These are phyloP conservation scores for Telenomus remus DNA, from an alignment of 1,140 invertebrate species.

Conservation along the genomic window DNA sequence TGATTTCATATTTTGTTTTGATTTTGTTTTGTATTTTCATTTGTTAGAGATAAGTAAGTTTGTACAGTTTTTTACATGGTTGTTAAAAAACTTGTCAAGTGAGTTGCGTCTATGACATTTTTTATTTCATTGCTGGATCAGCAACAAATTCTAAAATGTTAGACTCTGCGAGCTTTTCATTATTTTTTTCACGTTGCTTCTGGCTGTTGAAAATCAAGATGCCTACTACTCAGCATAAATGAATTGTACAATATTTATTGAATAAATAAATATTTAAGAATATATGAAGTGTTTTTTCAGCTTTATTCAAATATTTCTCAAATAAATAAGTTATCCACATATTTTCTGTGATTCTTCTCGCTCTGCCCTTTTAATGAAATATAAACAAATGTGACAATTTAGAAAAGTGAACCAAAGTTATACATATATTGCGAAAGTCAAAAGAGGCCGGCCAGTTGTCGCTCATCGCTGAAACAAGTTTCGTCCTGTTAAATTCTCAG, in stretches of 20 bases:
- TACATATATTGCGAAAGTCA: too few species aligned
- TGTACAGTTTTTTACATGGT: conserved; percentile 2
- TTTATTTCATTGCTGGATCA: neutral
- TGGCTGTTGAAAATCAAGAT: neutral
- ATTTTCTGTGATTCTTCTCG: too few species aligned
- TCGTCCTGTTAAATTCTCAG: too few species aligned
- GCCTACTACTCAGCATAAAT: neutral
- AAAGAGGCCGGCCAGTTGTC: too few species aligned
- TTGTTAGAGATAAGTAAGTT: neutral
- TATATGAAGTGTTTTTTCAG: too few species aligned
- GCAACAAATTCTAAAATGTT: neutral
- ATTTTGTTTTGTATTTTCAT: neutral
- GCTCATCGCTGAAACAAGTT: too few species aligned
- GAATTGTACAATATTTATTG: conserved; percentile 1
- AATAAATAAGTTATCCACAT: too few species aligned
- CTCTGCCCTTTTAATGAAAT: too few species aligned
- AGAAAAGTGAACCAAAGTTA: too few species aligned
- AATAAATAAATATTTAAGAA: neutral
- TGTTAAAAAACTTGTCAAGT: neutral
- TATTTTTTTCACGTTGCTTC: neutral
- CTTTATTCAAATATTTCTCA: too few species aligned
- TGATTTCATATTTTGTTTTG: neutral
- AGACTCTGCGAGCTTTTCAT: neutral
- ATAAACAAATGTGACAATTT: too few species aligned
- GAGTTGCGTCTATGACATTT: too few species aligned